Conservation (phyloP, 1,140 invertebrate genomes). For the Choristoneura fumiferana region DNA sequence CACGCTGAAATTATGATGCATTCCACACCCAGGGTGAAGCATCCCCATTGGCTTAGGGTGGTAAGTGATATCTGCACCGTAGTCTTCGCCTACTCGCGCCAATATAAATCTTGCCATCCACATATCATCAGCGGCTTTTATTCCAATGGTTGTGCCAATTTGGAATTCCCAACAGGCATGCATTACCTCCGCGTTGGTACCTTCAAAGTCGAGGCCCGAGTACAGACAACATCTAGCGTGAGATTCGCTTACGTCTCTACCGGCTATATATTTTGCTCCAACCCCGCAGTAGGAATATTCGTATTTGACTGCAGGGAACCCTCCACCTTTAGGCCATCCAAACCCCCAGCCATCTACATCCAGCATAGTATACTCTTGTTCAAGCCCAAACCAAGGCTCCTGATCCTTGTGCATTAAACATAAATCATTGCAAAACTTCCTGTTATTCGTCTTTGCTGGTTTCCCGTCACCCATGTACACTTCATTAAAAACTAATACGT, state of each 20-base stretch:
- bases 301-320: constrained; percentile 82
- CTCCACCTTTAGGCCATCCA: constrained; percentile 93
- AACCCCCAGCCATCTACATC: constrained; percentile 89
- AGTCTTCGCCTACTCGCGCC: constrained; percentile 93
- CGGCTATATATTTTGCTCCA: constrained; percentile 94
- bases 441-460: constrained; percentile 84
- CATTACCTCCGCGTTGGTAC: constrained; percentile 98
- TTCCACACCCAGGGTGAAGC: constrained; percentile 97
- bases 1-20: constrained; percentile 95
- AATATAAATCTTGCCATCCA: constrained; percentile 94
- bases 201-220: constrained; percentile 93
- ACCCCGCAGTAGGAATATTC: constrained; percentile 88
- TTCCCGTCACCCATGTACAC: constrained; percentile 60
- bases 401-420: constrained; percentile 86
- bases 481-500: constrained; percentile 93
- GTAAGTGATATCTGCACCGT: constrained; percentile 90
- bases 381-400: constrained; percentile 97
- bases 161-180: constrained; percentile 88
- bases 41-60: constrained; percentile 94
- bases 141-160: constrained; percentile 91
- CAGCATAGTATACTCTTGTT: constrained; percentile 91
- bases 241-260: constrained; percentile 91
- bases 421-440: constrained; percentile 86
- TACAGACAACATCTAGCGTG: constrained; percentile 86
- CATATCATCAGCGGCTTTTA: constrained; percentile 92